phyloP scores from a whole-genome alignment of 1,140 invertebrate genomes.

The Aphidius gifuensis region DNA sequence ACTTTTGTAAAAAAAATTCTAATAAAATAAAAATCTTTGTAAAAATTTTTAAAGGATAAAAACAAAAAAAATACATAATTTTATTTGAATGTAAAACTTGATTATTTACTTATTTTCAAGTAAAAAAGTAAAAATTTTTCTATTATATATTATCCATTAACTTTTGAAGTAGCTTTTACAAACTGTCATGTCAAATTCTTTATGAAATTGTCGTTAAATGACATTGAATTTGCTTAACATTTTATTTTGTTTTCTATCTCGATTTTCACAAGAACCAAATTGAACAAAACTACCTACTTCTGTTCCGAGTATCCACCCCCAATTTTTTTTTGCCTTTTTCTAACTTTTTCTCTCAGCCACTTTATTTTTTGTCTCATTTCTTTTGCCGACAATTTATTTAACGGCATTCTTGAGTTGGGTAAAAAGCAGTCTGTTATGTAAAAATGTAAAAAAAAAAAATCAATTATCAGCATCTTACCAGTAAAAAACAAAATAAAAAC shows the following conservation, averaged over 20 bases:
- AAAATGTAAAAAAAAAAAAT: constrained; percentile 18
- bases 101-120: background rate
- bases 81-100: background rate
- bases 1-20: no score
- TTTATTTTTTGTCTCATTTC: constrained; percentile 4
- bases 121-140: background rate
- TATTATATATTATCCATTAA: background rate
- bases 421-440: constrained; percentile 24
- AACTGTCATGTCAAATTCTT: constrained; percentile 10
- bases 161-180: constrained; percentile 12
- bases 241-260: constrained; percentile 9
- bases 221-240: constrained; percentile 9
- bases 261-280: constrained; percentile 31
- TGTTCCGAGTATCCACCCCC: background rate
- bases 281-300: constrained; percentile 27
- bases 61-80: background rate
- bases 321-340: background rate
- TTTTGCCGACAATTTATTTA: constrained; percentile 38
- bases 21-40: no score
- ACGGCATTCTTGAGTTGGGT: constrained; percentile 15
- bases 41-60: no score
- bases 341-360: background rate
- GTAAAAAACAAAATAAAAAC: constrained; percentile 13
- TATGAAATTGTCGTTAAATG: constrained; percentile 18
- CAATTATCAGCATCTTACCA: constrained; percentile 14